Evolutionary conservation across 2,797 vertebrate genomes (phyloP).

Genomic region (Amblyopsis hoosieri): DNA sequence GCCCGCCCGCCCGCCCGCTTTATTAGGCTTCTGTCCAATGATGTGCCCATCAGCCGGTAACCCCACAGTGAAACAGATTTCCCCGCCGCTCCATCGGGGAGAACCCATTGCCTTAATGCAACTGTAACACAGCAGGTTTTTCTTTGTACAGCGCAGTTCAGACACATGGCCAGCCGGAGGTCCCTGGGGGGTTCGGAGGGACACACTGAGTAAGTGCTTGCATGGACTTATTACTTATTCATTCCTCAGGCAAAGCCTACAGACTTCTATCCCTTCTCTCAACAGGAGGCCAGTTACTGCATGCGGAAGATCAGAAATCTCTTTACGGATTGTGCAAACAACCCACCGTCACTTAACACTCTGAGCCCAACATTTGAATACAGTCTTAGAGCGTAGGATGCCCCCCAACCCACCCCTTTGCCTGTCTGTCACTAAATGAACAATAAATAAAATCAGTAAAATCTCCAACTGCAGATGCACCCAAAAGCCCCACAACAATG

Average conservation of each 20-base stretch:
- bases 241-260: slow-evolving; percentile 36
- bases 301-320: slow-evolving; percentile 38
- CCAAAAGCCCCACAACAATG: slow-evolving; percentile 58
- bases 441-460: slow-evolving; percentile 31
- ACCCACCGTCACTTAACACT: slow-evolving; percentile 36
- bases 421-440: slow-evolving; percentile 15
- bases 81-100: slow-evolving; percentile 45
- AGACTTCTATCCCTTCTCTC: slow-evolving; percentile 28
- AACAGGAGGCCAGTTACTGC: slow-evolving; percentile 29
- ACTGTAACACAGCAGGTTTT: slow-evolving; percentile 46
- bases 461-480: slow-evolving; percentile 50
- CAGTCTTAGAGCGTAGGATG: slow-evolving; percentile 6
- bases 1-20: slow-evolving; percentile 18
- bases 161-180: slow-evolving; percentile 25
- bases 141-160: slow-evolving; percentile 46
- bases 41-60: slow-evolving; percentile 37
- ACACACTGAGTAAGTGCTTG: slow-evolving; percentile 42
- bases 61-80: slow-evolving; percentile 47
- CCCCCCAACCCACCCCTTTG: too few relatives aligned
- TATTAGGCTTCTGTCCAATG: slow-evolving; percentile 32
- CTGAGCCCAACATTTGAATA: slow-evolving; percentile 44
- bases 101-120: slow-evolving; percentile 33
- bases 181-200: slow-evolving; percentile 20
- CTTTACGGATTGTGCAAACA: slow-evolving; percentile 31
- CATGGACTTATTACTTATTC: slow-evolving; percentile 58